Evolutionary conservation across 1,140 invertebrate genomes (phyloP).

Genomic region (Rhizoglyphus robini): DNA sequence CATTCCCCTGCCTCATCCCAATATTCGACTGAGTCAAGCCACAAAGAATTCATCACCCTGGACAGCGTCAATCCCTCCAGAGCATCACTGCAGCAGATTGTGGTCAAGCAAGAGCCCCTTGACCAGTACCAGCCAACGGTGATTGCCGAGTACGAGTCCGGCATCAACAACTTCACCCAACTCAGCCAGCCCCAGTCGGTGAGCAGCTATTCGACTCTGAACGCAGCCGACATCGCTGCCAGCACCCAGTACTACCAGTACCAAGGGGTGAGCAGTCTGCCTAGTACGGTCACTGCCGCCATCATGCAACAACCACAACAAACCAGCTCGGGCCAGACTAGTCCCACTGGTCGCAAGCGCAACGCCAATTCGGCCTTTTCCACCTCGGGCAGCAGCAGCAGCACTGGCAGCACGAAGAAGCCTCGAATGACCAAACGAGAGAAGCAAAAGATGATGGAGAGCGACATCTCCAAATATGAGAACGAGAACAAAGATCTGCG

Average conservation of each 20-base stretch:
- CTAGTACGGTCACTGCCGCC: background rate
- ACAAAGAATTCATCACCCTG: background rate
- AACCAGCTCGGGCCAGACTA: background rate
- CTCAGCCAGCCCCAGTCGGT: background rate
- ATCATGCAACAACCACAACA: background rate
- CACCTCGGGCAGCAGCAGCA: background rate
- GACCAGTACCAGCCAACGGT: background rate
- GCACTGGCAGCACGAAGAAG: background rate
- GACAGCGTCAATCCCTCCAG: too few species aligned
- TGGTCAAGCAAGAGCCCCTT: background rate
- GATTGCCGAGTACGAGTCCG: background rate
- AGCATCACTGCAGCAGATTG: background rate
- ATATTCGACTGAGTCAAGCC: background rate
- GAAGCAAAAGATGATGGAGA: conserved; percentile 10
- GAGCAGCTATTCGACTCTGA: background rate
- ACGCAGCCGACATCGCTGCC: background rate
- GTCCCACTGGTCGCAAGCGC: background rate
- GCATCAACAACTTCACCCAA: background rate
- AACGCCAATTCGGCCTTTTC: background rate
- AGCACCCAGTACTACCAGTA: background rate
- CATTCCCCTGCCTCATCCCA: background rate
- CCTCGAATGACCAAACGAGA: conserved; percentile 13
- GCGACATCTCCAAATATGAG: background rate
- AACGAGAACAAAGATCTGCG: background rate
- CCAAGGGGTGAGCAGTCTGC: background rate